Evolutionary conservation across 2,797 vertebrate species (phyloP).

Genomic region (Myotis myotis): DNA sequence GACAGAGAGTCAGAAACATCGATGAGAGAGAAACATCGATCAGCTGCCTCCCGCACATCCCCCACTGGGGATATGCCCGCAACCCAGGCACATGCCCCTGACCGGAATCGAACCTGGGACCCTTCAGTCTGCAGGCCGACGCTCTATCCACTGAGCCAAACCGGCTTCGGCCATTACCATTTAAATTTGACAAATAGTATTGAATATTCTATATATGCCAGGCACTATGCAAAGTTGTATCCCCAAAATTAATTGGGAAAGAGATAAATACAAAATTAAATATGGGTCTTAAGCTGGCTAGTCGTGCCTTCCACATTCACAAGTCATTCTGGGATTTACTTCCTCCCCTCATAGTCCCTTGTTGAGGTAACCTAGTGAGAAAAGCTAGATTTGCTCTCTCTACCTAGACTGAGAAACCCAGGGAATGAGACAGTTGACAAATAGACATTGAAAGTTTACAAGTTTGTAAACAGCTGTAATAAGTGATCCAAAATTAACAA

Average conservation of each 20-base stretch:
- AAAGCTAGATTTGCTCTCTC: not conserved
- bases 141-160: no score
- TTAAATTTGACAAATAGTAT: not conserved
- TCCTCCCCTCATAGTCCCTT: not conserved
- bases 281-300: not conserved
- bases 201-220: not conserved
- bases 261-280: not conserved
- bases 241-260: not conserved
- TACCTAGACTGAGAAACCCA: not conserved
- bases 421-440: not conserved
- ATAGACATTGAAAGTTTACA: not conserved
- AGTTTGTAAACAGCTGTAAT: not conserved
- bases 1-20: no score
- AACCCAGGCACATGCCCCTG: no score
- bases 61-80: no score
- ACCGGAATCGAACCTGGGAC: no score
- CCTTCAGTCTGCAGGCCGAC: no score
- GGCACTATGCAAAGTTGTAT: not conserved
- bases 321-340: not conserved
- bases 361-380: not conserved
- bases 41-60: no score
- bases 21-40: no score
- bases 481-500: not conserved
- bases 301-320: not conserved
- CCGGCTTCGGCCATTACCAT: no score